Evolutionary conservation across 1,140 invertebrate genomes (phyloP).

Genomic region (Drosophila teissieri): DNA sequence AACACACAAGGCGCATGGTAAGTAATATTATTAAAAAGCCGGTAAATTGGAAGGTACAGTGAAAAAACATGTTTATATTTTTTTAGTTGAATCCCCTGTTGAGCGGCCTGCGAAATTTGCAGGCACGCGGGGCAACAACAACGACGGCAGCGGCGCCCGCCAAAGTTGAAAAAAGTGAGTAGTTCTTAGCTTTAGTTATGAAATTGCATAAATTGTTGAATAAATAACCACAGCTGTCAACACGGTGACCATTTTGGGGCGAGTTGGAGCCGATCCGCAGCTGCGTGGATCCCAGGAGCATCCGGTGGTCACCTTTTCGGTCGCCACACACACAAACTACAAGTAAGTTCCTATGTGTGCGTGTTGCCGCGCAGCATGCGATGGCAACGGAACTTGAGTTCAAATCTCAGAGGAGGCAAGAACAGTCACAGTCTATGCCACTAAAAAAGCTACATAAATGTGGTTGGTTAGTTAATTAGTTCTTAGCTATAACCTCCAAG

Average conservation of each 20-base stretch:
- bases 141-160: conserved; percentile 63
- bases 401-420: conserved; percentile 14
- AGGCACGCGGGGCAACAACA: conserved; percentile 54
- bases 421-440: background rate
- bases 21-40: background rate
- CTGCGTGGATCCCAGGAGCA: conserved; percentile 91
- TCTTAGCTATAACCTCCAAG: no score
- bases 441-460: background rate
- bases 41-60: no score
- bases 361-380: conserved; percentile 21
- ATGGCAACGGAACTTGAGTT: conserved; percentile 16
- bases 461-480: background rate
- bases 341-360: conserved; percentile 80
- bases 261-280: conserved; percentile 94
- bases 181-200: background rate
- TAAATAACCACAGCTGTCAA: conserved; percentile 90
- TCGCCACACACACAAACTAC: conserved; percentile 95
- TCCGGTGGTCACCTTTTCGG: conserved; percentile 94
- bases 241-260: conserved; percentile 93
- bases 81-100: conserved; percentile 50
- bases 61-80: no score
- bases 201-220: conserved; percentile 1
- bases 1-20: conserved; percentile 66
- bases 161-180: conserved; percentile 83
- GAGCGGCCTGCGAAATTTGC: conserved; percentile 41